Base-by-base conservation (phyloP, 2,113 vertebrate species). In the Cephalopholis sonnerati region DNA sequence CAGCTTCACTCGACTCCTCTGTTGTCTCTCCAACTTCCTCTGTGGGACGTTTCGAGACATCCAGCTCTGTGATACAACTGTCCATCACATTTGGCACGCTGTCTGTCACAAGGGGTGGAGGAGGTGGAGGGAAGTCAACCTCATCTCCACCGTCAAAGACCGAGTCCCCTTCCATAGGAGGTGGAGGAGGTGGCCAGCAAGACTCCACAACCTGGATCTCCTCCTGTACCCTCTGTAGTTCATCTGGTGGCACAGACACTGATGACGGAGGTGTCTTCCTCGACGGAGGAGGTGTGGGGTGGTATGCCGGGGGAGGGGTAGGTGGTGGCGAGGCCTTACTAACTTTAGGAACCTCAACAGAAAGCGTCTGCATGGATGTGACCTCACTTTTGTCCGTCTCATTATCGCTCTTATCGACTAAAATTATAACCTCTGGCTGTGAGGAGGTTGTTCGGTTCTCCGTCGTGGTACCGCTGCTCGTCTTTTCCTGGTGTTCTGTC, bases 131-230 rank as follows among this genome's bases (percentile, higher is more conserved):
- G 77, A 95, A 97, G 62, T 95, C 95, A 22, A 95, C 92, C 85
- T 99, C 98, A 32, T 98, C 97, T 0, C 95, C 96, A 44, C 95
- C 97, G 24, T 96, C 96, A 65, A 97, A 98, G 77, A 96, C 95
- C 3, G 96, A 94, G 36, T 97, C 94, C 72, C 95, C 96, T 63
- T 97, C 96, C 0, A 96, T 87, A 1, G 93, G 97, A 7, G 93
- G 97, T 0, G 98, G 98, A 0, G 98, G 98, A 0, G 98, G 97
- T 11, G 97, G 97, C 98, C 97, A 98, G 79, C 62, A 89, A 1
- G 94, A 68, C 50, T 96, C 95, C 5, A 57, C 39, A 22, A 57
- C 36, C 0, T 75, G 71, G 2, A 7, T 46, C 16, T 96, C 95
- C 3, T 91, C 51, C 15, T 89, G 44, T 18, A 87, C 80, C 64